Base-by-base conservation (phyloP, 2,113 vertebrate species). In the Solea solea region DNA sequence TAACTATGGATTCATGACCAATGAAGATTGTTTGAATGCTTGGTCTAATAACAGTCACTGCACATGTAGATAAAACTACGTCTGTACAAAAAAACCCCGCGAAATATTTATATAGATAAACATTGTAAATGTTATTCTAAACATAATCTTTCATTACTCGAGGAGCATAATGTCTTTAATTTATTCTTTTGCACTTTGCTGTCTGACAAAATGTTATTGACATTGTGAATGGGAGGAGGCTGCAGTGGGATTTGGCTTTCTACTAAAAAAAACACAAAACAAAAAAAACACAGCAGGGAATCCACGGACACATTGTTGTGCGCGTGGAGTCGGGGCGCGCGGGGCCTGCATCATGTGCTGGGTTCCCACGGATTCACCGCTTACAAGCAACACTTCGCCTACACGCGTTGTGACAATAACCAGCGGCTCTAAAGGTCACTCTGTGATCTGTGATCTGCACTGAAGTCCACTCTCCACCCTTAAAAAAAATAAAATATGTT, bases 311-410 rank as follows among this genome's bases (percentile, higher is more conserved):
- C 70, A 77, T 74, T 82, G 68, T 82, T 71, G 60, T 69, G 57
- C 15, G 72, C 49, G 13, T 14, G 63, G 50, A 75, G 44, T 58
- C 11, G 42, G 34, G 34, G 34, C 34, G 34, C 34, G 34, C 34
- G 61, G 82, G 84, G 84, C 82, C 81, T 70, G 67, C 78, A 62
- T 77, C 91, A 91, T 57, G 82, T 92, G 91, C 65, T 45, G 56
- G 7, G 86, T 92, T 92, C 91, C 90, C 91, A 92, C 90, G 84
- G 80, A 85, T 65, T 63, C 78, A 45, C 69, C 57, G 70, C 63
- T 73, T 60, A 76, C 71, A 62, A 69, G 63, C 60, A 21, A 34
- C 69, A 72, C 71, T 58, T 46, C 71, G 61, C 77, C 51, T 51
- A 60, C 74, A 66, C 46, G 68, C 28, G 55, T 60, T 64, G 25